phyloP scores from a whole-genome alignment of 2,888 invertebrate species.

The Ochlodes sylvanus region DNA sequence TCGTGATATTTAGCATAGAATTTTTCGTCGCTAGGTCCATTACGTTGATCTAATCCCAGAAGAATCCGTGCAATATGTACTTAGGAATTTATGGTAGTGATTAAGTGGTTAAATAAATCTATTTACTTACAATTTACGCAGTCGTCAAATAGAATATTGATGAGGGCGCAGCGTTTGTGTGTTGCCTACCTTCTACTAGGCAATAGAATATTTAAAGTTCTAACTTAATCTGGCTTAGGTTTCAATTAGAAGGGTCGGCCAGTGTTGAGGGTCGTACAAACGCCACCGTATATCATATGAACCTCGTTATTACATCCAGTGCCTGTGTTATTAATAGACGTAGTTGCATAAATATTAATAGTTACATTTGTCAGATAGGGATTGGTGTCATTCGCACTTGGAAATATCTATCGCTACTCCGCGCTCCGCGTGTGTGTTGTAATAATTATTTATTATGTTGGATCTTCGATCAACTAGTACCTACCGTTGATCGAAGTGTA shows the following conservation, averaged over 20 bases:
- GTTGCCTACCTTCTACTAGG: conserved; percentile 48
- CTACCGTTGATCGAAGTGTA: too few relatives aligned
- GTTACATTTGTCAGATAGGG: conserved; percentile 59
- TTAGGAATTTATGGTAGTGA: conserved; percentile 42
- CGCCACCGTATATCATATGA: conserved; percentile 58
- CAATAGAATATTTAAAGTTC: conserved; percentile 59
- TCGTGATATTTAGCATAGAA: conserved; percentile 17
- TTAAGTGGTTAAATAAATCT: conserved; percentile 45
- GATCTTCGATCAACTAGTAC: too few relatives aligned
- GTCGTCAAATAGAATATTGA: conserved; percentile 51
- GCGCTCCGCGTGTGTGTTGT: conserved; percentile 16
- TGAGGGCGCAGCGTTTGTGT: conserved; percentile 44
- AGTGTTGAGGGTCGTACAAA: conserved; percentile 53
- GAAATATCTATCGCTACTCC: conserved; percentile 42
- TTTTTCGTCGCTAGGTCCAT: conserved; percentile 13
- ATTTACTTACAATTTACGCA: conserved; percentile 49
- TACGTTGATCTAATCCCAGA: conserved; percentile 40
- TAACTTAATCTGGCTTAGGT: conserved; percentile 51
- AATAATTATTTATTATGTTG: conserved; percentile 13
- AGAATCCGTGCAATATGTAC: conserved; percentile 41
- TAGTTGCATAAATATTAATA: conserved; percentile 65
- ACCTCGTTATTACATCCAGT: conserved; percentile 58
- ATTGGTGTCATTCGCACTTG: conserved; percentile 66
- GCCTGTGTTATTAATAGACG: conserved; percentile 65
- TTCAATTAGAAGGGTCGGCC: conserved; percentile 56